phyloP scores from a whole-genome alignment of 2,113 vertebrate genomes.

The Varanus salvator region DNA sequence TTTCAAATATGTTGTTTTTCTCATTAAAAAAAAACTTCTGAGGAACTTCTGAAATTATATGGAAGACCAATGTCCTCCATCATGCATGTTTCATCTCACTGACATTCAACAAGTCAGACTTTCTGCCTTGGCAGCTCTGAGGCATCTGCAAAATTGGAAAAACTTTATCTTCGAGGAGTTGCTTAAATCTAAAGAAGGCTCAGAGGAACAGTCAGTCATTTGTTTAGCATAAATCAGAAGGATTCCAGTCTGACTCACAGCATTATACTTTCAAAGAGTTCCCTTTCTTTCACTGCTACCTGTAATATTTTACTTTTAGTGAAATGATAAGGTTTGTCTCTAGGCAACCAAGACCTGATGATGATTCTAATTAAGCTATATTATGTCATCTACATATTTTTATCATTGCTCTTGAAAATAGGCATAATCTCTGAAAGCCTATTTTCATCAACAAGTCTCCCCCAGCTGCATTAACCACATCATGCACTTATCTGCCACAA shows the following conservation, averaged over 20 bases:
- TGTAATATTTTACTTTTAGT: constrained; percentile 43
- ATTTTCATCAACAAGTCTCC: neutral
- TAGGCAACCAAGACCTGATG: constrained; percentile 55
- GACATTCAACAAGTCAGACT: constrained; percentile 31
- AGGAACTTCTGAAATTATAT: neutral
- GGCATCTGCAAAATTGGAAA: constrained; percentile 47
- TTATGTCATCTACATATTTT: constrained; percentile 23
- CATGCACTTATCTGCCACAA: neutral
- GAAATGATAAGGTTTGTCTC: constrained; percentile 54
- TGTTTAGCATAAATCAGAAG: constrained; percentile 58
- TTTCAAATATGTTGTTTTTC: neutral
- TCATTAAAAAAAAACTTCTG: neutral
- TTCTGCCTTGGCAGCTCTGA: constrained; percentile 32
- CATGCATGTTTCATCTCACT: constrained; percentile 47
- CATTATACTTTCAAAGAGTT: constrained; percentile 61
- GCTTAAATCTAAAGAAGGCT: constrained; percentile 53
- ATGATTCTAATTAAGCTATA: constrained; percentile 22
- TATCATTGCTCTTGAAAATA: constrained; percentile 46
- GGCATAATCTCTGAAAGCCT: constrained; percentile 16
- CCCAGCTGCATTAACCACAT: neutral
- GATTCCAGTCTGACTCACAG: constrained; percentile 23
- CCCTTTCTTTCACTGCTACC: neutral
- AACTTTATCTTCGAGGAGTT: constrained; percentile 29
- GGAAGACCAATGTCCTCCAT: neutral
- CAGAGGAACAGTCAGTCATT: constrained; percentile 51